Evolutionary conservation across 2,888 invertebrate genomes (phyloP).

Genomic region (Ethmia dodecea): DNA sequence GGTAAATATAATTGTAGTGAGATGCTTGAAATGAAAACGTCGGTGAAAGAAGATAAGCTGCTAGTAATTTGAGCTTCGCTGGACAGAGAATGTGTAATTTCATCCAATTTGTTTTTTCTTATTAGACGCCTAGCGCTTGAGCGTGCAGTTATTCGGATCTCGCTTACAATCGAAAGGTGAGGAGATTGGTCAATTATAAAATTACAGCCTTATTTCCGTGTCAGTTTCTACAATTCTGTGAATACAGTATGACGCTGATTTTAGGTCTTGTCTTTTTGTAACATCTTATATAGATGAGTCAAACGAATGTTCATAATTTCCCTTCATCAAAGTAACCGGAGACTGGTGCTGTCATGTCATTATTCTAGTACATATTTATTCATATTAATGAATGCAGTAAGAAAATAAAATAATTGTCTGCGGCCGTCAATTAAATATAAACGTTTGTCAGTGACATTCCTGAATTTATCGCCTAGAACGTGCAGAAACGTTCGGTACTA

Average conservation of each 20-base stretch:
- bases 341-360: too few species aligned
- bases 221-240: constrained; percentile 26
- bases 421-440: too few species aligned
- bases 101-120: constrained; percentile 52
- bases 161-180: constrained; percentile 25
- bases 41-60: constrained; percentile 44
- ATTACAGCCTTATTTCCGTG: constrained; percentile 27
- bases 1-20: constrained; percentile 23
- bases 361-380: too few species aligned
- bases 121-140: constrained; percentile 23
- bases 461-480: constrained; percentile 51
- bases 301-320: too few species aligned
- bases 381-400: too few species aligned
- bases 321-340: too few species aligned
- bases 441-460: constrained; percentile 35
- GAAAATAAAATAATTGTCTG: too few species aligned
- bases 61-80: constrained; percentile 42
- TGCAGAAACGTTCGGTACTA: constrained; percentile 41
- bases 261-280: too few species aligned
- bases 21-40: constrained; percentile 35
- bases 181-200: constrained; percentile 31
- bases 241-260: too few species aligned
- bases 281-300: too few species aligned
- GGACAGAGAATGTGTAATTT: constrained; percentile 54
- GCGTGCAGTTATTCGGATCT: constrained; percentile 23